Base-by-base conservation (phyloP, 2,113 vertebrate species). In the Paratilapia polleni region DNA sequence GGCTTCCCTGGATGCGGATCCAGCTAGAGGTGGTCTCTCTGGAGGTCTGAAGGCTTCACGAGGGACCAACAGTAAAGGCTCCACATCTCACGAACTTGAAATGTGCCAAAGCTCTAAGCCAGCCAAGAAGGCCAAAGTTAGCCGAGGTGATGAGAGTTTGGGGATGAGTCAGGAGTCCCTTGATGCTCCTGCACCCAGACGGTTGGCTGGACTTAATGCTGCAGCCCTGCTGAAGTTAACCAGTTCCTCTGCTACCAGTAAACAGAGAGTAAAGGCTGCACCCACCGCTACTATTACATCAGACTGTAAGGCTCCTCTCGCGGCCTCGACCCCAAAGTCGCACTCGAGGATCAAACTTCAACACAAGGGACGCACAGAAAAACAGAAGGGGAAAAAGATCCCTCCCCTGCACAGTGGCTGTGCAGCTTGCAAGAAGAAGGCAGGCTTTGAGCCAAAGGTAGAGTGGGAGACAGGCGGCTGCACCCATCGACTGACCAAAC, bases 151-250 rank as follows among this genome's bases (percentile, higher is more conserved):
- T 26, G 60, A 58, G 62, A 59, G 77, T 20, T 10, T 75, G 9
- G 10, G 77, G 26, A 77, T 93, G 84, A 94, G 86, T 79, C 93
- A 81, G 57, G 82, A 89, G 73, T 89, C 63, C 76, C 76, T 95
- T 68, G 78, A 94, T 0, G 80, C 96, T 43, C 96, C 97, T 3
- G 95, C 97, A 59, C 98, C 98, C 20, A 96, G 98, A 88, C 96
- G 98, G 84, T 86, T 99, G 93, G 98, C 98, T 28, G 98, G 98
- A 88, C 96, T 99, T 22, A 99, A 99, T 0, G 98, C 98, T 0
- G 97, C 97, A 7, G 98, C 98, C 31, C 96, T 99, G 87, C 95
- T 99, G 66, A 99, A 97, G 95, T 92, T 99, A 87, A 99, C 97
- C 70, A 97, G 97, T 0, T 97, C 96, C 87, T 41, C 97, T 91